Evolutionary conservation across 1,140 invertebrate genomes (phyloP).

Genomic region (Ylistrum balloti): DNA sequence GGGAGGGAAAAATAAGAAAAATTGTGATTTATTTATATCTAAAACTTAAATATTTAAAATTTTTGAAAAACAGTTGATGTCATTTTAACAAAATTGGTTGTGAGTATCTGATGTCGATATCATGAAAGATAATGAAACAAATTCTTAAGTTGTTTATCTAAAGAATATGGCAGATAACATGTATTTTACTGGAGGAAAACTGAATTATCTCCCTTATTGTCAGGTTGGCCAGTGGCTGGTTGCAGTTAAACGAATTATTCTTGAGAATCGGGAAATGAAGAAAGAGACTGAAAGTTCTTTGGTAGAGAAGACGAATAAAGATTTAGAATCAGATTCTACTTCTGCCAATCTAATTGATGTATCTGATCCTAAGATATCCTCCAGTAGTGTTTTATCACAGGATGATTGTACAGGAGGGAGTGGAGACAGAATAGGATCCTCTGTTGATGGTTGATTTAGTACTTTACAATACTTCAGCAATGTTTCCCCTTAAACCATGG

Average conservation of each 20-base stretch:
- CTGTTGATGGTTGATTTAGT: neutral
- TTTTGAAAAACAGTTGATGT: too few relatives aligned
- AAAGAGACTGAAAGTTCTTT: neutral
- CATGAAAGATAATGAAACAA: too few relatives aligned
- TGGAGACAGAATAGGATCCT: conserved; percentile 3
- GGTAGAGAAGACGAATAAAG: neutral
- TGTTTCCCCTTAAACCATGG: neutral
- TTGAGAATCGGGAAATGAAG: conserved; percentile 51
- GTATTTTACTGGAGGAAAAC: neutral
- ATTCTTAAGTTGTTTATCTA: too few relatives aligned
- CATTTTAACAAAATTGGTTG: too few relatives aligned
- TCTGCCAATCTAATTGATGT: neutral
- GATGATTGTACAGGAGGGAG: neutral
- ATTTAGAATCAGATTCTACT: neutral
- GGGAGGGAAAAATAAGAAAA: too few relatives aligned
- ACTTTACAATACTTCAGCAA: neutral
- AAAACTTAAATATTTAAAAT: too few relatives aligned
- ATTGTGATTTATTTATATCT: too few relatives aligned
- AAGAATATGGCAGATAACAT: too few relatives aligned
- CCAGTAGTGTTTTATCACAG: neutral
- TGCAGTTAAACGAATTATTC: conserved; percentile 64
- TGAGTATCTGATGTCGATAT: too few relatives aligned
- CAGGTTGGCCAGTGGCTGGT: conserved; percentile 68
- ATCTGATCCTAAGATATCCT: conserved; percentile 5
- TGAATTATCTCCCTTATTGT: neutral